Evolutionary conservation across 1,140 invertebrate genomes (phyloP), one percentile per base, ranked within the genome.

Genomic region (Papilio xuthus): DNA sequence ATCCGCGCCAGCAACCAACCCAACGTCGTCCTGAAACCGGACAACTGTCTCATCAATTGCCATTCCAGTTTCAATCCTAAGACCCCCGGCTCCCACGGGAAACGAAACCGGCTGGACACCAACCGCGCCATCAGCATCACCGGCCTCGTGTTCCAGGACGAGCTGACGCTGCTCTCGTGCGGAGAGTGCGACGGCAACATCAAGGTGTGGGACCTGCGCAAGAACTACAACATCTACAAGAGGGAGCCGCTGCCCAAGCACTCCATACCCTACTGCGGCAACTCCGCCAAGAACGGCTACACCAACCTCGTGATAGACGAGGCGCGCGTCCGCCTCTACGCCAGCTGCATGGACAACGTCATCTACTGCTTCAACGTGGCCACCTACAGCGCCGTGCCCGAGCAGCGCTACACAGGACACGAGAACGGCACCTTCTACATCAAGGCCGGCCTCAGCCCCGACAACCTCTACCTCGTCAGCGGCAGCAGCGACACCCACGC

Each of bases 151-250:
- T 98, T 98, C 91, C 96, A 97, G 91, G 96, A 97, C 89, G 96
- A 97, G 73, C 93, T 95, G 78, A 96, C 96, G 18, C 92, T 98
- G 9, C 94, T 98, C 42, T 98, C 97, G 0, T 97, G 97, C 85
- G 97, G 97, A 13, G 96, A 97, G 74, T 96, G 97, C 63, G 97
- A 98, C 94, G 97, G 97, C 1, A 93, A 96, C 56, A 97, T 98
- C 10, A 98, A 98, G 91, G 95, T 97, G 2, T 98, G 98, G 98
- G 98, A 98, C 93, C 85, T 98, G 15, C 90, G 98, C 41, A 97
- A 97, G 86, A 97, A 96, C 84, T 98, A 98, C 85, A 95, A 95
- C 3, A 94, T 94, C 12, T 95, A 96, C 79, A 96, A 96, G 86
- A 95, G 95, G 67, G 96, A 96, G 44, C 96, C 97, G 0, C 82